Evolutionary conservation across 2,113 vertebrate species (phyloP).

Genomic region (Apodemus speciosus): DNA sequence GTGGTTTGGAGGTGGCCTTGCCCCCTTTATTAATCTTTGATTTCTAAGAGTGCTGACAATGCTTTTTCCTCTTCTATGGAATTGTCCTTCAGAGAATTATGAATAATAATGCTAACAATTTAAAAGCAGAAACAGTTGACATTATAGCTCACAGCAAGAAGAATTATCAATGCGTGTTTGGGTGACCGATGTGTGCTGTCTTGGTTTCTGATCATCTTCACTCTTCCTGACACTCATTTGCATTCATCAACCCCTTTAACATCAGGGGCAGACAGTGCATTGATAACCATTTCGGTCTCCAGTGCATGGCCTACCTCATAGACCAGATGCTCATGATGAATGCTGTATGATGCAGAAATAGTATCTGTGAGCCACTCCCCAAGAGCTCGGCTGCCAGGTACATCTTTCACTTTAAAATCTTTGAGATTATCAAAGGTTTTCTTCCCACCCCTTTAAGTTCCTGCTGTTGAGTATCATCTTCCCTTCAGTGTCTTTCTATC

Average conservation of each 20-base stretch:
- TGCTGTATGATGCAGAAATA: background rate
- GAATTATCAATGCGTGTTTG: background rate
- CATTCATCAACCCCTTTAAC: constrained; percentile 8
- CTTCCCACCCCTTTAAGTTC: background rate
- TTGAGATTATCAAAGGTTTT: background rate
- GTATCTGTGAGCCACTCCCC: background rate
- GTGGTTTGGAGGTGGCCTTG: background rate
- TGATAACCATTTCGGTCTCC: background rate
- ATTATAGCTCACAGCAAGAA: background rate
- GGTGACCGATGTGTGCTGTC: background rate
- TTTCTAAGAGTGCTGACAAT: background rate
- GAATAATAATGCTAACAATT: background rate
- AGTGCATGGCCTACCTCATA: background rate
- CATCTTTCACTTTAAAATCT: background rate
- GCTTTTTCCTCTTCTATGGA: background rate
- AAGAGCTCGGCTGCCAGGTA: background rate
- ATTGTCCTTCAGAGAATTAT: background rate
- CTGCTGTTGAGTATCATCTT: background rate
- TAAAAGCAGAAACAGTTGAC: constrained; percentile 6
- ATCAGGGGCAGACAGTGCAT: background rate
- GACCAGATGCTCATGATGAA: background rate
- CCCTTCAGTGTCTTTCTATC: background rate
- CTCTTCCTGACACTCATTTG: constrained; percentile 3
- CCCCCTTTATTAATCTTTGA: background rate
- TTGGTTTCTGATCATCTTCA: constrained; percentile 15